Evolutionary conservation across 2,888 invertebrate genomes (phyloP).

Genomic region (Orchesellides sinensis): DNA sequence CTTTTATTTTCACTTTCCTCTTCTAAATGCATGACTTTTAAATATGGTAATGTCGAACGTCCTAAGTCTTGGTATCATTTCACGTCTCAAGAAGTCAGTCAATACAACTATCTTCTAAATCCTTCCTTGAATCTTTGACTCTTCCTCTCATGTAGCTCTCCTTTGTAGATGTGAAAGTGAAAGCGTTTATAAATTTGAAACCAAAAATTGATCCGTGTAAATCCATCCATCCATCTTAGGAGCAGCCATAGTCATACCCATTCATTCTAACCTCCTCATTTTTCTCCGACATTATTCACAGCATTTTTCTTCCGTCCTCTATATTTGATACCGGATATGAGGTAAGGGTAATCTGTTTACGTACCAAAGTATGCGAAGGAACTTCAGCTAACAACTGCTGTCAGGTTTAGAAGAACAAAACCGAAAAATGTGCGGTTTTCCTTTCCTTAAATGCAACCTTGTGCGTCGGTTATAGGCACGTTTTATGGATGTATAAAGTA

Average conservation of each 20-base stretch:
- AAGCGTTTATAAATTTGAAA: constrained; percentile 48
- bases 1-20: too few species aligned
- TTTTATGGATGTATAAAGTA: too few species aligned
- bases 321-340: not conserved
- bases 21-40: too few species aligned
- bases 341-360: not conserved
- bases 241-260: too few species aligned
- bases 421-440: too few species aligned
- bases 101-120: constrained; percentile 13
- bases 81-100: too few species aligned
- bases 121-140: constrained; percentile 28
- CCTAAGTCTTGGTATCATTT: too few species aligned
- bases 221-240: constrained; percentile 36
- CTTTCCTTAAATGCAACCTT: too few species aligned
- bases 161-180: not conserved
- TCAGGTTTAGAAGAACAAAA: too few species aligned
- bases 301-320: not conserved
- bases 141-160: not conserved
- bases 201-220: constrained; percentile 45
- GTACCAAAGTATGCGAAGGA: not conserved
- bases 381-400: not conserved
- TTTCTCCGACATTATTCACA: not conserved
- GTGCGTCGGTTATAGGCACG: too few species aligned
- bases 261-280: not conserved
- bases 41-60: too few species aligned